These are phyloP conservation scores for Plebejus anna DNA, from an alignment of 2,888 invertebrate species.

Conservation along the genomic window DNA sequence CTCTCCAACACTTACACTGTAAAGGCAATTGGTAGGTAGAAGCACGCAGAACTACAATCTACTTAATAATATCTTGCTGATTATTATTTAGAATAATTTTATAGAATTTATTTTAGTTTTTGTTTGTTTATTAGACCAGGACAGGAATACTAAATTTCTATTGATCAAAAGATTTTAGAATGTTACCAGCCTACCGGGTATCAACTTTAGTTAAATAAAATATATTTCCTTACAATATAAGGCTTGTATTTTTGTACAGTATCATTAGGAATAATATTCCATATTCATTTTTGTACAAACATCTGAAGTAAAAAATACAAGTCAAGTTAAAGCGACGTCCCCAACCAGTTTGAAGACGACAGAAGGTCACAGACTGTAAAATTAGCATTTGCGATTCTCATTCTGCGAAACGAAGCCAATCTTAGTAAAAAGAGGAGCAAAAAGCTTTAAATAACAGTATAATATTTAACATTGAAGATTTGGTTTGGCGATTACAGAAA, in stretches of 20 bases:
- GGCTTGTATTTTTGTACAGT: not conserved
- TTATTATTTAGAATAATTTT: too few relatives aligned
- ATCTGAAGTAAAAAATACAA: not conserved
- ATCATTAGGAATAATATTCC: not conserved
- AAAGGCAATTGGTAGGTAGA: too few relatives aligned
- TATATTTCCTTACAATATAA: too few relatives aligned
- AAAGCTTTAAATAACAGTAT: slow-evolving; percentile 20
- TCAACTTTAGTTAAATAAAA: too few relatives aligned
- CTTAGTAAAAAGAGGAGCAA: slow-evolving; percentile 24
- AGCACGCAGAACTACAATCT: too few relatives aligned
- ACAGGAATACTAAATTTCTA: too few relatives aligned
- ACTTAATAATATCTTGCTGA: too few relatives aligned
- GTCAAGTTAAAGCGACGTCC: not conserved
- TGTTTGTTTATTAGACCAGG: too few relatives aligned
- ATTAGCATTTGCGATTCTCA: slow-evolving; percentile 58
- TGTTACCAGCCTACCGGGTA: too few relatives aligned
- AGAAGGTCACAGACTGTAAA: slow-evolving; percentile 60
- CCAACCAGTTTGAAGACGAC: slow-evolving; percentile 38
- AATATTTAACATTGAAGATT: slow-evolving; percentile 22
- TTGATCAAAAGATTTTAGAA: too few relatives aligned
- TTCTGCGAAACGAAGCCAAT: slow-evolving; percentile 40
- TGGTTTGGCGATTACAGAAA: slow-evolving; percentile 24
- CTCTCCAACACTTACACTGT: not conserved
- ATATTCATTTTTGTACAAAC: slow-evolving; percentile 2
- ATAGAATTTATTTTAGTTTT: too few relatives aligned